phyloP scores from a whole-genome alignment of 2,888 invertebrate genomes.

The Macaria notata region DNA sequence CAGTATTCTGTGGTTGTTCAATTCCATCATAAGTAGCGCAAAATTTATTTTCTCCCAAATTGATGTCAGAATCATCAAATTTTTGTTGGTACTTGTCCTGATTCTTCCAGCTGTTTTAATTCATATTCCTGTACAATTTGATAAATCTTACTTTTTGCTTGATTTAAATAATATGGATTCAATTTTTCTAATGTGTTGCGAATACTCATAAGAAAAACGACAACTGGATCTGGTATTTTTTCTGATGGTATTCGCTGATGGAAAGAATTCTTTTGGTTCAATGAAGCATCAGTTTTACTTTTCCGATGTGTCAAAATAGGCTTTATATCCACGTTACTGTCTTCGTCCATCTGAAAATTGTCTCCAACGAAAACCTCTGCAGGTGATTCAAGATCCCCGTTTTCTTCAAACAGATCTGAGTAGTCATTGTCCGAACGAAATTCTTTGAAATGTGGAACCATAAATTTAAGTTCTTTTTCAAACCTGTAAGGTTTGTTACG shows the following conservation, averaged over 20 bases:
- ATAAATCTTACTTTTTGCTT: slow-evolving; percentile 73
- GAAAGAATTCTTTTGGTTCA: background rate
- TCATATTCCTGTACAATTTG: slow-evolving; percentile 75
- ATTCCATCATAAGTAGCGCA: too few relatives aligned
- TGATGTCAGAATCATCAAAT: too few relatives aligned
- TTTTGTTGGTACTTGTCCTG: too few relatives aligned
- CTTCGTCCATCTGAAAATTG: slow-evolving; percentile 46
- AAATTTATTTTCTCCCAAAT: too few relatives aligned
- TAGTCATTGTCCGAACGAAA: slow-evolving; percentile 39
- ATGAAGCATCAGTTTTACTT: slow-evolving; percentile 35
- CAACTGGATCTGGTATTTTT: slow-evolving; percentile 53
- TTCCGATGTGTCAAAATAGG: slow-evolving; percentile 43
- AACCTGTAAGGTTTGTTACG: slow-evolving; percentile 62
- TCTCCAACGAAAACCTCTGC: slow-evolving; percentile 48
- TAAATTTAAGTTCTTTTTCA: slow-evolving; percentile 64
- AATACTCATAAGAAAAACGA: slow-evolving; percentile 66
- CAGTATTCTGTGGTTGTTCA: too few relatives aligned
- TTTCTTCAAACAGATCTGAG: slow-evolving; percentile 50
- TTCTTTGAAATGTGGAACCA: slow-evolving; percentile 55
- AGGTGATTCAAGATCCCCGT: slow-evolving; percentile 47
- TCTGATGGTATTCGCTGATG: background rate
- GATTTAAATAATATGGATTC: slow-evolving; percentile 66
- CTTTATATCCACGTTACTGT: slow-evolving; percentile 37
- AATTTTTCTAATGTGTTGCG: slow-evolving; percentile 66
- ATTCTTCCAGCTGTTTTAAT: slow-evolving; percentile 49